Base-by-base conservation (phyloP, 2,113 vertebrate genomes). In the Cervus canadensis region DNA sequence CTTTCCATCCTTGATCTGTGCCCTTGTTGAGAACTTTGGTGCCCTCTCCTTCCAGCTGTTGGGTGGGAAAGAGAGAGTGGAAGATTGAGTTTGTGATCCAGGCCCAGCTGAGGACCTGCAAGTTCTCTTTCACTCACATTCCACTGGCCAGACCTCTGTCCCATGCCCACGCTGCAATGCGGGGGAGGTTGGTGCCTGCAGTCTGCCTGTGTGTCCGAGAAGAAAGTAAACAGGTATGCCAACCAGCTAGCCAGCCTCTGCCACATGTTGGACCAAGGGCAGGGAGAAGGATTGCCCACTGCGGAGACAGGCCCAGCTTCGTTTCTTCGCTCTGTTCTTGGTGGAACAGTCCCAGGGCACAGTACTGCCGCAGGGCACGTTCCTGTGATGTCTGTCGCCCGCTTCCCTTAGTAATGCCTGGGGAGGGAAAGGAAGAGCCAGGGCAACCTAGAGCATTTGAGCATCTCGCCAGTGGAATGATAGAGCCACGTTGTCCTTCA, bases 381-480 rank as follows among this genome's bases (percentile, higher is more conserved):
- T 97, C 17, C 84, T 97, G 94, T 84, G 52, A 92, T 86, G n/a
- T 12, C 85, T 43, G 79, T 93, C 12, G 2, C 64, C n/a, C 11
- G 17, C 67, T 60, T 96, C 87, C 67, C 52, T 62, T 88, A 6
- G 71, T 43, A 89, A 91, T 30, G 86, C 5, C 10, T 95, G 48
- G 85, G 95, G 96, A 98, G 96, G 60, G 52, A 98, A 97, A 94
- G 78, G 33, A 95, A 97, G n/a, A 96, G 88, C 64, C 33, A 82
- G 43, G 50, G 52, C 59, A 40, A 79, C 64, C 67, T 86, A 14
- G 91, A 96, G 87, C 43, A 48, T 17, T 91, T 92, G 30, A 93
- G 82, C 89, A 56, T 87, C 81, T 93, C 0, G 0, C 57, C 19
- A 21, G 16, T 10, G 48, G 96, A 92, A 85, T n/a, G 45, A 87